These are phyloP conservation scores for Cybosia mesomella DNA, from an alignment of 2,888 invertebrate species.

Conservation along the genomic window DNA sequence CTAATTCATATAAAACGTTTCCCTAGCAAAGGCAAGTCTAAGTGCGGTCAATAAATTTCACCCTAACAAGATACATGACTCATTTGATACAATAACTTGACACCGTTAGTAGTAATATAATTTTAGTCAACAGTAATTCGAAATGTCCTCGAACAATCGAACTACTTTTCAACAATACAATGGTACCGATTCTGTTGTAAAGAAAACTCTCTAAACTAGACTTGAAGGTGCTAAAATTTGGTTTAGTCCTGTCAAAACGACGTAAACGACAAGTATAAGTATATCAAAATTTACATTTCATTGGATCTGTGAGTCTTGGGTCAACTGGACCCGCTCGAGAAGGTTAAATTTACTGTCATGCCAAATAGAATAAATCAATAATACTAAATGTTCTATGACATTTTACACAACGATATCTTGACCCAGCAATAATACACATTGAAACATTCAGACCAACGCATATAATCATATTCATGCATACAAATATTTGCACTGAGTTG, in stretches of 20 bases:
- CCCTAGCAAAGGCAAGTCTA: background rate
- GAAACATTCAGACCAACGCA: too few species aligned
- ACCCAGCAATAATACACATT: too few species aligned
- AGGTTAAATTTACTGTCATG: too few species aligned
- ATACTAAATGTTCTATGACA: background rate
- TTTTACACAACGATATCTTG: too few species aligned
- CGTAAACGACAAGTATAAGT: background rate
- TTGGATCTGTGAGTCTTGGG: too few species aligned
- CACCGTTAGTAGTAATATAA: background rate
- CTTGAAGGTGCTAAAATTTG: background rate
- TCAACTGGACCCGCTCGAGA: too few species aligned
- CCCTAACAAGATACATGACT: background rate
- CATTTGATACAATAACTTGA: background rate
- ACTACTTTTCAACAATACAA: slow-evolving; percentile 20
- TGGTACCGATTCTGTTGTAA: background rate
- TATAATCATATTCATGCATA: too few species aligned
- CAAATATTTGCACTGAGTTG: too few species aligned
- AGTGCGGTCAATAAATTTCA: background rate
- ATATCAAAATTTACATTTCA: too few species aligned
- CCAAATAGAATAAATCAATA: background rate
- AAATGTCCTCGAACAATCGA: slow-evolving; percentile 16
- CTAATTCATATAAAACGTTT: background rate
- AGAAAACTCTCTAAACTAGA: background rate
- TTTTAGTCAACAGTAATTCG: slow-evolving; percentile 1
- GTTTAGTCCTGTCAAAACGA: background rate